These are phyloP conservation scores for Hippopotamyrus pictus DNA, from an alignment of 2,797 vertebrate genomes.

Conservation along the genomic window DNA sequence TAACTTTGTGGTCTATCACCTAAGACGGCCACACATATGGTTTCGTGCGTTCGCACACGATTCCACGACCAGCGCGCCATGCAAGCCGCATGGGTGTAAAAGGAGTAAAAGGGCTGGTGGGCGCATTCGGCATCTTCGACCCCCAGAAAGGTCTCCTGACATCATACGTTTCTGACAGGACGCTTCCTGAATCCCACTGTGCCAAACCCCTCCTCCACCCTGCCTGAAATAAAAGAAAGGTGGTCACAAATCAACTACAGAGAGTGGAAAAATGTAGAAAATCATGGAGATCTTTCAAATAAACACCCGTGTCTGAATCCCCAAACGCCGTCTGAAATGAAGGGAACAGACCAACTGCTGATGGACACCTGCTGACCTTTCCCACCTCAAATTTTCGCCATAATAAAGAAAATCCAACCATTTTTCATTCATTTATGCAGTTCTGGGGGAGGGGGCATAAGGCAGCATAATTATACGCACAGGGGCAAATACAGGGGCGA, in stretches of 20 bases:
- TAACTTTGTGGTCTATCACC: conserved; percentile 30
- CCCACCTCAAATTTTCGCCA: neutral
- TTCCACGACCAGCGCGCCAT: neutral
- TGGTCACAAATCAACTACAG: conserved; percentile 2
- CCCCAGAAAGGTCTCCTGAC: conserved; percentile 33
- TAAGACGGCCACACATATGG: neutral
- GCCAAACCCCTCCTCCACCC: conserved; percentile 27
- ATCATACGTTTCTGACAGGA: conserved; percentile 47
- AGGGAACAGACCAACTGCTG: neutral
- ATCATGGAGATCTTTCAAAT: neutral
- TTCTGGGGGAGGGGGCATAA: neutral
- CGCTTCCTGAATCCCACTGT: conserved; percentile 49
- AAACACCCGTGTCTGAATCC: neutral
- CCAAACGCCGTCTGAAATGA: neutral
- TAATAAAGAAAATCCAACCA: neutral
- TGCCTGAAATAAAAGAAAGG: conserved; percentile 7
- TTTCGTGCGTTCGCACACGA: neutral
- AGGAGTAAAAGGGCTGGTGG: conserved; percentile 46
- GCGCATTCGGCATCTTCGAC: conserved; percentile 44
- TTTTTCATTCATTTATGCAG: neutral
- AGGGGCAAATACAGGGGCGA: neutral
- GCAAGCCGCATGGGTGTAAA: conserved; percentile 28
- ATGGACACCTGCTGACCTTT: neutral
- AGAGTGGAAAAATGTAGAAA: neutral
- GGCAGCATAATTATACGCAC: neutral